These are phyloP conservation scores for Phrynocephalus versicolor DNA, from an alignment of 2,113 vertebrate species.

Conservation along the genomic window DNA sequence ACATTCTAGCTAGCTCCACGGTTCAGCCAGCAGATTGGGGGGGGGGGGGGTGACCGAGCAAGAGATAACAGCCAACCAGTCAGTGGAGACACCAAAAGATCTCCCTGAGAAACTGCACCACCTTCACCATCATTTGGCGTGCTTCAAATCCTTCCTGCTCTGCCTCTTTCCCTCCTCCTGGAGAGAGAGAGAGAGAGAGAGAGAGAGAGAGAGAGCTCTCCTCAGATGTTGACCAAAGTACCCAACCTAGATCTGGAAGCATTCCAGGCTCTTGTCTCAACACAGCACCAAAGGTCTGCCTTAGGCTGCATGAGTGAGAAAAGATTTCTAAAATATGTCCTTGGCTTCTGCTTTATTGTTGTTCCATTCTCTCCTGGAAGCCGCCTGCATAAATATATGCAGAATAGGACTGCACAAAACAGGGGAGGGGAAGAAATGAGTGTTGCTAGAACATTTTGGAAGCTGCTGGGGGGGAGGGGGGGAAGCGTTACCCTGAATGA, in stretches of 20 bases:
- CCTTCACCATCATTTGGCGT: neutral
- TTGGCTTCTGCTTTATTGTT: slow-evolving; percentile 31
- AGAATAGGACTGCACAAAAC: neutral
- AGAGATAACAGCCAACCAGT: neutral
- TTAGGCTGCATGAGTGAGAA: neutral
- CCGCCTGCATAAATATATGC: neutral
- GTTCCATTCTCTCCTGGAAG: slow-evolving; percentile 18
- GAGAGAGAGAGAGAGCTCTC: no score
- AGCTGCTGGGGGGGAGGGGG: neutral
- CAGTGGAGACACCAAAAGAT: neutral
- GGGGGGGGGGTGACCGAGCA: neutral
- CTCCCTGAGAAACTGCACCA: slow-evolving; percentile 23
- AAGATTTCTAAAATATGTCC: neutral
- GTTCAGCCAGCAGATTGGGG: slow-evolving; percentile 43
- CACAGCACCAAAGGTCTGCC: neutral
- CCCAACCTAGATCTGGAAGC: neutral
- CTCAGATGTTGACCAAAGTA: no score
- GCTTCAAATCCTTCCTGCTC: neutral
- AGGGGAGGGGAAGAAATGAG: neutral
- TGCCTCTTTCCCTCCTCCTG: neutral
- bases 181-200: no score
- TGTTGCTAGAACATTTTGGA: neutral
- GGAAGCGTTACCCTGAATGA: neutral
- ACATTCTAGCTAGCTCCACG: slow-evolving; percentile 52
- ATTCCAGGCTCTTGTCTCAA: slow-evolving; percentile 5